These are phyloP conservation scores for Hystrix cristata DNA, from an alignment of 2,113 vertebrate genomes.

Conservation along the genomic window DNA sequence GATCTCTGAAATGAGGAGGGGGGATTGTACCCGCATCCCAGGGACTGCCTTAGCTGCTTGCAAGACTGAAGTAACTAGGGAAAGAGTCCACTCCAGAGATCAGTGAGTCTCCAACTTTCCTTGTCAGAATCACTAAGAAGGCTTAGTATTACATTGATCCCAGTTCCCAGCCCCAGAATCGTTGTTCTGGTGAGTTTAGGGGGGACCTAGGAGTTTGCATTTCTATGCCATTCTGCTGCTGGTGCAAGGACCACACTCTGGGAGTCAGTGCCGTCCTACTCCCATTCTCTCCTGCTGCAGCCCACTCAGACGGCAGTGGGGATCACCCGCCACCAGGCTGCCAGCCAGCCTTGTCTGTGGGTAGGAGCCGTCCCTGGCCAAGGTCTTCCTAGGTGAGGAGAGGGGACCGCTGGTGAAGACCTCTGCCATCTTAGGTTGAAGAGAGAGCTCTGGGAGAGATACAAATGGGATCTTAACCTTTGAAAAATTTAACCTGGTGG, in stretches of 20 bases:
- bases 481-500: neutral
- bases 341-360: neutral
- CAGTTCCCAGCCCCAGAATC: rapidly evolving
- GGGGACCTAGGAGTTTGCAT: too few species aligned
- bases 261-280: too few species aligned
- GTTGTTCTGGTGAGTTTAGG: too few species aligned
- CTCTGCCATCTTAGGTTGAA: neutral
- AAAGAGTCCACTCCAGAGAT: neutral
- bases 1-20: neutral
- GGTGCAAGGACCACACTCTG: neutral
- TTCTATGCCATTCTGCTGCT: neutral
- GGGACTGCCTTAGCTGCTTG: neutral
- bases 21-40: neutral
- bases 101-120: neutral
- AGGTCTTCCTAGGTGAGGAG: neutral
- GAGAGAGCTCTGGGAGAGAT: neutral
- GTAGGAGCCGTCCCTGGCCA: neutral
- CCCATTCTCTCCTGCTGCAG: too few species aligned
- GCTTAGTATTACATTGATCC: neutral
- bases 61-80: neutral
- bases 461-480: neutral
- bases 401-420: neutral
- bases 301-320: neutral
- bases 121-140: neutral
- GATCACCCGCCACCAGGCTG: neutral